Conservation (phyloP, 2,797 vertebrate genomes). For the Pseudochirops cupreus region DNA sequence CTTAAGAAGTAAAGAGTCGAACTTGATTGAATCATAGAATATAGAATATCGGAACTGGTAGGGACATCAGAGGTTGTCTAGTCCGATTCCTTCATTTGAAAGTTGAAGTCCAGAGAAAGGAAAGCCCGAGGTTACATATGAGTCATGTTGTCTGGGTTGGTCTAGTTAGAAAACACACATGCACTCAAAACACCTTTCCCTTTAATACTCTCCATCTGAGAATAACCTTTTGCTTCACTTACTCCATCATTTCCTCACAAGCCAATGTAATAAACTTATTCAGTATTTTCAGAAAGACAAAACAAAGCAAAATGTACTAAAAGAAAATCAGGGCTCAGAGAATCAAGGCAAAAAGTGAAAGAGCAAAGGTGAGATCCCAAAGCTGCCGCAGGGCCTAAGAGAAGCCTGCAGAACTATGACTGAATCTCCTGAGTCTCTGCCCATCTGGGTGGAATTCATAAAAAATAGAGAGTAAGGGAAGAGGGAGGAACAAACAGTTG, state of each 20-base stretch:
- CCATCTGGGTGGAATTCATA: not conserved
- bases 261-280: not conserved
- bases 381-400: not conserved
- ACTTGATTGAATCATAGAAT: not conserved
- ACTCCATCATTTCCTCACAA: not conserved
- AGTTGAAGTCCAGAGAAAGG: not conserved
- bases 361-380: not conserved
- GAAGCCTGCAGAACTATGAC: not conserved
- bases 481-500: not conserved
- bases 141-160: not conserved
- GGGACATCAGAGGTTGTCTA: not conserved
- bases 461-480: not conserved
- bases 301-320: not conserved
- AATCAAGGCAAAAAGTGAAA: not conserved
- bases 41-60: not conserved
- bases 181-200: not conserved
- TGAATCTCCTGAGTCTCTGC: not conserved
- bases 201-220: not conserved
- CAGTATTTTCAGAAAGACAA: not conserved
- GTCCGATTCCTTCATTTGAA: not conserved
- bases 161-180: not conserved
- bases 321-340: not conserved
- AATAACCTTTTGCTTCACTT: not conserved
- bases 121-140: not conserved
- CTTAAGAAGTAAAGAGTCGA: not conserved